Evolutionary conservation across 2,797 vertebrate genomes (phyloP).

Genomic region (Prunella strophiata): DNA sequence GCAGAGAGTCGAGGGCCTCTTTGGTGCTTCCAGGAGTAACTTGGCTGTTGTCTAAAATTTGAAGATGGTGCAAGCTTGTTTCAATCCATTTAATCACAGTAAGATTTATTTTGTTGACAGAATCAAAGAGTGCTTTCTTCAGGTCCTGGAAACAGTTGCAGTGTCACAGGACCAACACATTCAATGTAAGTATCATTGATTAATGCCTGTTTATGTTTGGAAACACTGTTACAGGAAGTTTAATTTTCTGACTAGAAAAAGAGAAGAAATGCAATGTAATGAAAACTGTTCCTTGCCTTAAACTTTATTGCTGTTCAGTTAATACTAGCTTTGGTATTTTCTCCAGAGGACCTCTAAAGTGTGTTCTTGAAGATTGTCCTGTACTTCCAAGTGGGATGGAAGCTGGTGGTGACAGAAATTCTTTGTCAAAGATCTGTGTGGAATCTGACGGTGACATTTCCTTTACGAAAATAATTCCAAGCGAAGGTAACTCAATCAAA

Average conservation of each 20-base stretch:
- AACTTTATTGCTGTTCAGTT: not conserved
- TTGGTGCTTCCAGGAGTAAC: not conserved
- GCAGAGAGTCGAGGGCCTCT: not conserved
- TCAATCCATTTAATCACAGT: not conserved
- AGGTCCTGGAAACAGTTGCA: not conserved
- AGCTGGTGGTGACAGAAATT: conserved; percentile 10
- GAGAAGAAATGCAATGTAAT: not conserved
- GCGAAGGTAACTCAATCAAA: conserved; percentile 44
- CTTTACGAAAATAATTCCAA: not conserved
- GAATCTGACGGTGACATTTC: not conserved
- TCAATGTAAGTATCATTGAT: conserved; percentile 65
- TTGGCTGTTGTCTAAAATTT: not conserved
- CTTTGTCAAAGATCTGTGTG: not conserved
- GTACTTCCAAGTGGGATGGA: not conserved
- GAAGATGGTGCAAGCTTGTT: not conserved
- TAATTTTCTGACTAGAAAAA: not conserved
- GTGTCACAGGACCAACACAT: not conserved
- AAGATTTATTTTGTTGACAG: conserved; percentile 58
- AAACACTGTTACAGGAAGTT: not conserved
- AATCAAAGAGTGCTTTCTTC: conserved; percentile 10
- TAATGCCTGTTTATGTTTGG: not conserved
- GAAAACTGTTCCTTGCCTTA: not conserved
- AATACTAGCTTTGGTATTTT: conserved; percentile 14
- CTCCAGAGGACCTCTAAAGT: conserved; percentile 42
- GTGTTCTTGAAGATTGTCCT: not conserved